phyloP scores from a whole-genome alignment of 2,113 vertebrate species.

The Pseudorectes ferrugineus region DNA sequence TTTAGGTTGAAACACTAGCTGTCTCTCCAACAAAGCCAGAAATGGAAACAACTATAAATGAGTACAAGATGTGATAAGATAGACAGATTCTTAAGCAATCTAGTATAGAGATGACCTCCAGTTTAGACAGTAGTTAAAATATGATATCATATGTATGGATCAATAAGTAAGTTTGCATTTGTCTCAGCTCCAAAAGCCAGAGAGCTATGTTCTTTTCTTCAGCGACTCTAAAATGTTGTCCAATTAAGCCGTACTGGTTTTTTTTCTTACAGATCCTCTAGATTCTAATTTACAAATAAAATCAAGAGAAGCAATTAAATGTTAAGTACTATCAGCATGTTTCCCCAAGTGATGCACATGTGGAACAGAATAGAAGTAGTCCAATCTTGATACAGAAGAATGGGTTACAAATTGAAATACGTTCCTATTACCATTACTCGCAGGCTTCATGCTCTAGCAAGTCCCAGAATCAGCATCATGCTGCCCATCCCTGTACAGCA shows the following conservation, averaged over 20 bases:
- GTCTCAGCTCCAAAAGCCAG: background rate
- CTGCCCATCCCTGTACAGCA: background rate
- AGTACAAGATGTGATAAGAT: constrained; percentile 57
- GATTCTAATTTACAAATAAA: constrained; percentile 76
- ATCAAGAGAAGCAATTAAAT: constrained; percentile 69
- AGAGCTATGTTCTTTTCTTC: background rate
- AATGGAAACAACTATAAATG: constrained; percentile 50
- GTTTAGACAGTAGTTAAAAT: constrained; percentile 11
- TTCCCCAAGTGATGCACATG: constrained; percentile 53
- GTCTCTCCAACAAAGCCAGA: constrained; percentile 59
- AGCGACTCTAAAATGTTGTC: constrained; percentile 41
- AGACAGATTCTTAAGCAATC: constrained; percentile 36
- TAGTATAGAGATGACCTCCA: constrained; percentile 12
- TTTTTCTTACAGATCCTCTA: constrained; percentile 54
- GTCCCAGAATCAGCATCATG: background rate
- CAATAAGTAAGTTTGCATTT: background rate
- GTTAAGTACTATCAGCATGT: constrained; percentile 65
- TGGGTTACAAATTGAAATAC: constrained; percentile 60
- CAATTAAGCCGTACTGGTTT: constrained; percentile 52
- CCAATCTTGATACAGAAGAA: constrained; percentile 37
- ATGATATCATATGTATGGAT: background rate
- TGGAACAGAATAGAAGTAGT: constrained; percentile 62
- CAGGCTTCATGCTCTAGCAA: background rate
- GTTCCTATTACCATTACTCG: background rate
- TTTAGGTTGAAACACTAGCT: constrained; percentile 66